Evolutionary conservation across 2,113 vertebrate genomes (phyloP).

Genomic region (Sinocyclocheilus rhinocerous): DNA sequence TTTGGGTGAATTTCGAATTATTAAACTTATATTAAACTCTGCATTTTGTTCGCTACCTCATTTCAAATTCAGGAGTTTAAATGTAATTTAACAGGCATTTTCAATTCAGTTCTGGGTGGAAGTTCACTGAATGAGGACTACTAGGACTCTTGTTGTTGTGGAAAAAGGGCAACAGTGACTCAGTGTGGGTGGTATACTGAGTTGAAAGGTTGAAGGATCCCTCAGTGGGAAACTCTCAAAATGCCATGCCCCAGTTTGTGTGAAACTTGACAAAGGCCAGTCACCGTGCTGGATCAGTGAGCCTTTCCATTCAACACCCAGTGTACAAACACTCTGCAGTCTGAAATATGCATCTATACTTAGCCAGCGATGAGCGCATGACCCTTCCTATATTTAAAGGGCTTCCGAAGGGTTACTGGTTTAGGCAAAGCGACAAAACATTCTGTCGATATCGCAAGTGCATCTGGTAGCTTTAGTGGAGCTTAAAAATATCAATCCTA

Average conservation of each 20-base stretch:
- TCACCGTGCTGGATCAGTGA: slow-evolving; percentile 25
- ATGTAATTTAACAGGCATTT: not conserved
- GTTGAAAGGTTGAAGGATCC: slow-evolving; percentile 38
- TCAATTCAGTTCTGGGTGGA: not conserved
- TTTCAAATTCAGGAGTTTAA: not conserved
- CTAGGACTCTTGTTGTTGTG: not conserved
- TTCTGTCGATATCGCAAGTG: slow-evolving; percentile 51
- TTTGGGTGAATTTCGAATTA: not conserved
- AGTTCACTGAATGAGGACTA: not conserved
- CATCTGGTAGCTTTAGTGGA: slow-evolving; percentile 35
- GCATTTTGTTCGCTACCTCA: not conserved
- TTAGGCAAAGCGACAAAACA: slow-evolving; percentile 44
- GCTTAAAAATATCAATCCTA: slow-evolving; percentile 56
- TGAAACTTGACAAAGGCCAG: slow-evolving; percentile 37
- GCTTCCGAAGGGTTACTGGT: not conserved
- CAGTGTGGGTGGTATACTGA: slow-evolving; percentile 19
- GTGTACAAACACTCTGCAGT: slow-evolving; percentile 10
- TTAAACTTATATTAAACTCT: not conserved
- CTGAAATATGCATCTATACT: slow-evolving; percentile 46
- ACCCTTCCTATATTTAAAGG: slow-evolving; percentile 42
- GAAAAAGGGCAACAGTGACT: not conserved
- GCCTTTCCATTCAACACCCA: slow-evolving; percentile 45
- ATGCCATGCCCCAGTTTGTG: slow-evolving; percentile 6
- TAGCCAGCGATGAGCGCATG: slow-evolving; percentile 3
- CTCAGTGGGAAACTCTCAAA: slow-evolving; percentile 29